Conservation (phyloP, 2,888 invertebrate genomes). For the Scrobipalpa costella region DNA sequence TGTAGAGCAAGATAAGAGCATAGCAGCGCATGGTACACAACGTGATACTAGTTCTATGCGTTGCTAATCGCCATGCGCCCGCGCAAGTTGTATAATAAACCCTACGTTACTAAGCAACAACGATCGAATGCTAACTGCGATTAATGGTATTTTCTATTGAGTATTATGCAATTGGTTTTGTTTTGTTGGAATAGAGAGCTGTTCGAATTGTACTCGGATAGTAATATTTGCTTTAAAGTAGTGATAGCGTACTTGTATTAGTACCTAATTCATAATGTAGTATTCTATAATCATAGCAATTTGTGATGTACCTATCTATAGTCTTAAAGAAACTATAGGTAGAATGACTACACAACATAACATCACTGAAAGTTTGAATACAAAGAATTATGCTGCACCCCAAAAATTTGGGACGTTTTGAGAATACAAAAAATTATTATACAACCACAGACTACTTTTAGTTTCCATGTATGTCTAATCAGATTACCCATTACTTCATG, state of each 20-base stretch:
- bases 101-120: slow-evolving; percentile 34
- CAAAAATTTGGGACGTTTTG: background rate
- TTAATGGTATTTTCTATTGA: slow-evolving; percentile 17
- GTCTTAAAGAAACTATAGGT: too few relatives aligned
- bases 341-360: too few relatives aligned
- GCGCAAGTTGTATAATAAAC: slow-evolving; percentile 46
- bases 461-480: background rate
- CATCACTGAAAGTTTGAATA: too few relatives aligned
- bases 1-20: slow-evolving; percentile 19
- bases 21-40: slow-evolving; percentile 52
- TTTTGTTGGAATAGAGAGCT: background rate
- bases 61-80: slow-evolving; percentile 56
- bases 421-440: background rate
- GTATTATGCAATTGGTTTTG: background rate
- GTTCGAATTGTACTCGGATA: background rate
- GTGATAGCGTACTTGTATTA: too few relatives aligned
- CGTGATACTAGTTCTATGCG: slow-evolving; percentile 55
- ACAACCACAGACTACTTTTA: background rate
- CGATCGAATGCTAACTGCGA: slow-evolving; percentile 13
- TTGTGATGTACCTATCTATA: too few relatives aligned
- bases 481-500: slow-evolving; percentile 3
- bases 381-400: too few relatives aligned
- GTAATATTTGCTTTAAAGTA: too few relatives aligned
- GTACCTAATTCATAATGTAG: too few relatives aligned
- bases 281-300: too few relatives aligned